Evolutionary conservation across 2,888 invertebrate species (phyloP), one percentile per base, ranked within the genome.

Genomic region (Apotomis turbidana): DNA sequence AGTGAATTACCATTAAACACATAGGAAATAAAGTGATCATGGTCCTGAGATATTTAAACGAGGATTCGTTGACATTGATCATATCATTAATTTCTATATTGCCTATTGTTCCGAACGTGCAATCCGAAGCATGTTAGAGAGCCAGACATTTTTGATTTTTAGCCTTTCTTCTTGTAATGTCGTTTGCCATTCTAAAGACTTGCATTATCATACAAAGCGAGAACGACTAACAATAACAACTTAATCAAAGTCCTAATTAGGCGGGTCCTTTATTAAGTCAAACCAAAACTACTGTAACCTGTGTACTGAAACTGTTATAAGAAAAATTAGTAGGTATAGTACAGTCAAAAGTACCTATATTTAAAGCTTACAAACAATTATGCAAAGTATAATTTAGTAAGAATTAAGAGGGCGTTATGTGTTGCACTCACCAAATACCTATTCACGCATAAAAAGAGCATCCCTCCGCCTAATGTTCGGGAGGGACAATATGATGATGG

Each of bases 51-150:
- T 77, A 78, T 81, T 79, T 80, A 78, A 79, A 80, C 78, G 80
- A 79, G 73, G 78, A 76, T 78, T 77, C 68, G 71, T 78, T 82
- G 84, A 83, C 83, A 85, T 83, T 78, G 81, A 86, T 85, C 81
- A 78, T 77, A 80, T 76, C 84, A 85, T 85, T 81, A 82, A 85
- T 86, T 81, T 85, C 81, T 85, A 82, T 84, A 89, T 86, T 80
- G 77, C 82, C 89, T 85, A 88, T 89, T 89, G 89, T 89, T 77
- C 82, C 79, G 74, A 74, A 74, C 72, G 71, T 75, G 83, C 83
- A 85, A 85, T 85, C 85, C 78, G 76, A 78, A 81, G 79, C 79
- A 85, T 86, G 80, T 79, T 76, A 77, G 76, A 77, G 74, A 78
- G 76, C 66, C 78, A 76, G 73, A 73, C 74, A 57, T 75, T 66